These are phyloP conservation scores for Brachypteracias leptosomus DNA, from an alignment of 2,113 vertebrate genomes.

Conservation along the genomic window DNA sequence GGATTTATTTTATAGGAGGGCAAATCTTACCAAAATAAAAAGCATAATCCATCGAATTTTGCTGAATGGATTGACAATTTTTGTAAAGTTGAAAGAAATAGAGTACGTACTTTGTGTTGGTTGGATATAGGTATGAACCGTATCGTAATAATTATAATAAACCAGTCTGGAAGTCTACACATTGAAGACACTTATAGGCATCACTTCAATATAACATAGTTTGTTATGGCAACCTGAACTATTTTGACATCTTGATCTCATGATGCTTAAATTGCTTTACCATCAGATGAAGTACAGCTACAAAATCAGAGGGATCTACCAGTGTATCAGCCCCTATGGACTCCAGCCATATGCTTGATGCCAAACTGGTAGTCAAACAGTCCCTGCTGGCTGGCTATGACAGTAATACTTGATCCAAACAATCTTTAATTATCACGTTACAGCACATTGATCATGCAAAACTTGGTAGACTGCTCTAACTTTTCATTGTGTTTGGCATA, in stretches of 20 bases:
- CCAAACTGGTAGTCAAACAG: slow-evolving; percentile 13
- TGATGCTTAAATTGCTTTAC: background rate
- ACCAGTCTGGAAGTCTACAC: background rate
- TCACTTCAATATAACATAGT: background rate
- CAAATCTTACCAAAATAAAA: background rate
- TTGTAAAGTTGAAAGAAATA: background rate
- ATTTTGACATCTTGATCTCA: background rate
- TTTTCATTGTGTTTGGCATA: background rate
- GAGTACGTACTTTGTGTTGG: background rate
- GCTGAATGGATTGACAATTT: background rate
- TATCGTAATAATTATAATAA: background rate
- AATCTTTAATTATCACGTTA: background rate
- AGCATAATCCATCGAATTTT: background rate
- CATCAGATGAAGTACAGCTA: background rate
- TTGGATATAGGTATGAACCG: background rate
- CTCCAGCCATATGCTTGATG: background rate
- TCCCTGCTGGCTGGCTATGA: background rate
- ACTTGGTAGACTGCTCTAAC: background rate
- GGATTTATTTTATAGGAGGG: background rate
- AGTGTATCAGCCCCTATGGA: background rate
- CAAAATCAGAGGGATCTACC: background rate
- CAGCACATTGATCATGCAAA: background rate
- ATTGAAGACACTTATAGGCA: background rate
- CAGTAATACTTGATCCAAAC: background rate
- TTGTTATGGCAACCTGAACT: background rate